Base-by-base conservation (phyloP, 2,797 vertebrate species). In the Mionectes olivaceus region DNA sequence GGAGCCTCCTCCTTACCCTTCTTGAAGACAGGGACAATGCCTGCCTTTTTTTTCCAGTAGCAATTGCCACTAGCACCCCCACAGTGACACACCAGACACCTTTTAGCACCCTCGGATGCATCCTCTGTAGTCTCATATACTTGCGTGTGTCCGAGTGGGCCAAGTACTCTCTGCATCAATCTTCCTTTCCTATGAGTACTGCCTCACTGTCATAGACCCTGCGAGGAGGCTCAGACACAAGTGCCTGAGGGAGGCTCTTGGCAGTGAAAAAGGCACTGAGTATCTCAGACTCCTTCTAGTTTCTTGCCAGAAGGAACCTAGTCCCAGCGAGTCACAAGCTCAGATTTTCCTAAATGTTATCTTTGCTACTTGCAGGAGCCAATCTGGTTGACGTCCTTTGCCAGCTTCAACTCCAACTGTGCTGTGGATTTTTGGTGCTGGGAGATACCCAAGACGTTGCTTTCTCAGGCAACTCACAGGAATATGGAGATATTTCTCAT, bases 101-200 rank as follows among this genome's bases (percentile, higher is more conserved):
- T 76, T 1, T 43, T 9, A 24, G 15, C 22, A 59, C 13, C 1
- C 1, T 24, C 1, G 1, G 2, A 4, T 24, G 9, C 8, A 21
- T 46, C 9, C 10, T 25, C 7, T 32, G 17, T 39, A 22, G 11
- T 47, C 10, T 41, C 18, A 27, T 11, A 24, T 33, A 27, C 12
- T 25, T 35, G 2, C 25, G 9, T 55, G 24, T 24, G 13, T 65
- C 37, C 12, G 4, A 22, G 13, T 4, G 13, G 7, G 13, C n/a
- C 44, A 50, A 64, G 15, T 8, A 10, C 5, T 43, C 23, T 39
- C 33, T 41, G 7, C 11, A n/a, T 69, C 9, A 2, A 23, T 11
- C 5, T 28, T 5, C 7, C 5, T 15, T 74, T 35, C 2, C 3
- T 44, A n/a, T 30, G 22, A 33, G 9, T 23, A 25, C 4, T 53